phyloP scores from a whole-genome alignment of 2,888 invertebrate genomes.

The Sicus ferrugineus region DNA sequence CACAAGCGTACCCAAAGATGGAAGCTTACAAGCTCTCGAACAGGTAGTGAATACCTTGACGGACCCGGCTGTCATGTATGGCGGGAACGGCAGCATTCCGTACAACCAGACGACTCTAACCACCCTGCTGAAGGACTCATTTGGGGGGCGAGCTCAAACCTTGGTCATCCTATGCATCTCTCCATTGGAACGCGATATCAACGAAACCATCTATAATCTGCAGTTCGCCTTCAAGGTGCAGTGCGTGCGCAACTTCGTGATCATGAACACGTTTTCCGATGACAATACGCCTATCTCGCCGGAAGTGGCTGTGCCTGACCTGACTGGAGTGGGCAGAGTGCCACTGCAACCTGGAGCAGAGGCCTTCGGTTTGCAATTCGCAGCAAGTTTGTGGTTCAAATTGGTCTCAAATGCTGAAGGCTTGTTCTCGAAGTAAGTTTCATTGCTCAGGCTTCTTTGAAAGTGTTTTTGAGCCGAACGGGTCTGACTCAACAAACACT shows the following conservation, averaged over 20 bases:
- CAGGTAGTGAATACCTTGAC: constrained; percentile 71
- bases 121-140: constrained; percentile 76
- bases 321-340: constrained; percentile 40
- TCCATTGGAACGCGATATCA: constrained; percentile 72
- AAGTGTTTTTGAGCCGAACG: no score
- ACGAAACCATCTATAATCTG: constrained; percentile 75
- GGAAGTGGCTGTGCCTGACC: constrained; percentile 44
- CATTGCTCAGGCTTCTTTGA: no score
- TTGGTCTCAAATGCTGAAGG: constrained; percentile 85
- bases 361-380: constrained; percentile 79
- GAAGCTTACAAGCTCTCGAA: constrained; percentile 73
- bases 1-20: constrained; percentile 68
- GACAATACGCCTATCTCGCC: constrained; percentile 69
- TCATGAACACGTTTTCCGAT: constrained; percentile 75
- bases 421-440: constrained; percentile 71
- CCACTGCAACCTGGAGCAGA: constrained; percentile 39
- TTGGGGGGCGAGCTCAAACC: constrained; percentile 79
- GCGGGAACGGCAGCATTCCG: constrained; percentile 61
- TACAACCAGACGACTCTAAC: constrained; percentile 74
- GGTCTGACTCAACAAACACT: no score
- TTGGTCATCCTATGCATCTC: constrained; percentile 78
- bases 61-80: constrained; percentile 61
- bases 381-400: constrained; percentile 83
- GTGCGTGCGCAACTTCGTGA: constrained; percentile 75
- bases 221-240: constrained; percentile 74